phyloP scores from a whole-genome alignment of 2,888 invertebrate genomes.

The Rhynchonema sp. region DNA sequence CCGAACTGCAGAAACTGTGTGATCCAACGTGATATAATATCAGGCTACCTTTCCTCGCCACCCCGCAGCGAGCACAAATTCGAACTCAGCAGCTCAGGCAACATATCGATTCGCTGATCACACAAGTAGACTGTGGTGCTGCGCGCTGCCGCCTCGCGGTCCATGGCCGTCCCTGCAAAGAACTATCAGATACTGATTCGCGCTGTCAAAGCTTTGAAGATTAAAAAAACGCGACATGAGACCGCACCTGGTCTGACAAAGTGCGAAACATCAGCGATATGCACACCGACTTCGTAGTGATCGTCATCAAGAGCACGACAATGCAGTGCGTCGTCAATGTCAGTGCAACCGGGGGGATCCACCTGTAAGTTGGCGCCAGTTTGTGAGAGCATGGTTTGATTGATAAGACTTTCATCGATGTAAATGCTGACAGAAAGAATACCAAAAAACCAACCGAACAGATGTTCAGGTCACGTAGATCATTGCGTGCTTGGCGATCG shows the following conservation, averaged over 20 bases:
- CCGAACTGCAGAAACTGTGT: not conserved
- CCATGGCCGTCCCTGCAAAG: conserved; percentile 54
- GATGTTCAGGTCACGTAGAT: conserved; percentile 61
- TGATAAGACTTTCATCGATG: not conserved
- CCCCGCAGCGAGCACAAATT: conserved; percentile 84
- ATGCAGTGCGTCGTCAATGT: conserved; percentile 94
- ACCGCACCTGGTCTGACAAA: conserved; percentile 78
- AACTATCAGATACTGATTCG: no score
- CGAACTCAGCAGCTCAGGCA: conserved; percentile 63
- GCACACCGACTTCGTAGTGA: conserved; percentile 66
- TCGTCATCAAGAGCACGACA: conserved; percentile 53
- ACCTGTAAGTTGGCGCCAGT: conserved; percentile 1
- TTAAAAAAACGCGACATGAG: no score
- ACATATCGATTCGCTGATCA: conserved; percentile 47
- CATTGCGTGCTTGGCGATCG: conserved; percentile 44
- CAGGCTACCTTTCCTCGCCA: conserved; percentile 52
- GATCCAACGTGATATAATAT: no score
- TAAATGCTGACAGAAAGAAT: not conserved
- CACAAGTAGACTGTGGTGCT: conserved; percentile 91
- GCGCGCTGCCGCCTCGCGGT: conserved; percentile 72
- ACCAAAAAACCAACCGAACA: conserved; percentile 42
- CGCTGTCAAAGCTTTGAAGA: no score
- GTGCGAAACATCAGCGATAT: conserved; percentile 95
- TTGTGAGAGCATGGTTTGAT: not conserved
- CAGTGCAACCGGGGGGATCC: conserved; percentile 89